Conservation (phyloP, 2,888 invertebrate genomes). For the Drosophila neutralis region DNA sequence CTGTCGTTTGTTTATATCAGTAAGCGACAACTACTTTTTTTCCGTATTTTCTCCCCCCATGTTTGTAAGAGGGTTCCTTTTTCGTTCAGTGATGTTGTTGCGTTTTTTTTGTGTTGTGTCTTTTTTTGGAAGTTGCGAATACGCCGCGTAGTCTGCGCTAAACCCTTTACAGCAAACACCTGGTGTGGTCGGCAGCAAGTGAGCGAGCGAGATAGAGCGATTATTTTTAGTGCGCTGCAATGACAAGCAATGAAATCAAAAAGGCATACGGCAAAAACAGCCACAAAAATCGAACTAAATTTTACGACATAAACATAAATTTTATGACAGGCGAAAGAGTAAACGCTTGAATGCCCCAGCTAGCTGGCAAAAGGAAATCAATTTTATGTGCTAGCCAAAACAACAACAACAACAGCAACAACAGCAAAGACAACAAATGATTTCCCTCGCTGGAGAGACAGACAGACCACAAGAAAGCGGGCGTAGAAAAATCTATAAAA, state of each 20-base stretch:
- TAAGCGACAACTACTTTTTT: slow-evolving; percentile 62
- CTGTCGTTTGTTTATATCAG: slow-evolving; percentile 85
- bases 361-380: slow-evolving; percentile 69
- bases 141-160: slow-evolving; percentile 41
- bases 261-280: slow-evolving; percentile 50
- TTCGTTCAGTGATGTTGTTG: background rate
- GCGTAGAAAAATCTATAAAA: slow-evolving; percentile 72
- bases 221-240: slow-evolving; percentile 53
- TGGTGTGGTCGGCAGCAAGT: slow-evolving; percentile 61
- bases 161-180: slow-evolving; percentile 65
- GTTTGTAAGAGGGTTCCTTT: background rate
- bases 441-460: slow-evolving; percentile 54
- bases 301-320: slow-evolving; percentile 82
- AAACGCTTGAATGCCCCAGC: slow-evolving; percentile 38
- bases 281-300: slow-evolving; percentile 72
- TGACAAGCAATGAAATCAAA: slow-evolving; percentile 61
- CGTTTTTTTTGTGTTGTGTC: background rate
- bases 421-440: slow-evolving; percentile 50
- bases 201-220: slow-evolving; percentile 4
- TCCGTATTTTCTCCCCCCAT: background rate
- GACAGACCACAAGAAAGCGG: slow-evolving; percentile 55
- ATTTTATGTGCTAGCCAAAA: slow-evolving; percentile 78
- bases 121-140: slow-evolving; percentile 44
- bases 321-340: slow-evolving; percentile 79
- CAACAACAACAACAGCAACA: slow-evolving; percentile 49